A percentile compares a stretch with the other conserved stretches of the same genome.
These are phyloP conservation scores for Psittacara wagleri DNA, from an alignment of 2,113 vertebrate species.

Conservation along the genomic window DNA sequence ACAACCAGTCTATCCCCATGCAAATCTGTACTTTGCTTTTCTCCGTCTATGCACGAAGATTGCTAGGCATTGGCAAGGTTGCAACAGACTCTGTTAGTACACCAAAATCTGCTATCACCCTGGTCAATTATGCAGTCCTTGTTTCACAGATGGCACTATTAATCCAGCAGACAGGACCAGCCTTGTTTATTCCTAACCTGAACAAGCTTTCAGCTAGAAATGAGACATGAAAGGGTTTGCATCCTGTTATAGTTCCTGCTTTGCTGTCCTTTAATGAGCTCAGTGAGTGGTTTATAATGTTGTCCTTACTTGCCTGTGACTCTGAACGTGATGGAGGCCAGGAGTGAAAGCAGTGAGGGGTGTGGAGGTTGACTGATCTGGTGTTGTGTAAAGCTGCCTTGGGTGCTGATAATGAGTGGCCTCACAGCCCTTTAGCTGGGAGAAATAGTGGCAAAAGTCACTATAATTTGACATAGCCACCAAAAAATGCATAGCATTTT, in stretches of 20 bases:
- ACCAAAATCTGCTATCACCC: neutral
- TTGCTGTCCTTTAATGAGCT: slow-evolving; percentile 22
- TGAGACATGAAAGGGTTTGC: neutral
- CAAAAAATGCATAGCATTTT: neutral
- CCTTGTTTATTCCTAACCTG: neutral
- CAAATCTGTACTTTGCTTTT: neutral
- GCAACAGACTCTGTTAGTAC: neutral
- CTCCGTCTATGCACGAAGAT: neutral
- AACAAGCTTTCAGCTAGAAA: neutral
- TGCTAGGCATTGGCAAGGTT: neutral
- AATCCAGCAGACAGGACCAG: slow-evolving; percentile 3
- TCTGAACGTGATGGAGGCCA: neutral
- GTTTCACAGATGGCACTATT: neutral
- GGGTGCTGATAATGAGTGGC: neutral
- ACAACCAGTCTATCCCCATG: too few relatives aligned
- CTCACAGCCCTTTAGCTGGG: neutral
- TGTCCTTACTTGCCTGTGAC: neutral
- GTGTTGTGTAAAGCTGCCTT: neutral
- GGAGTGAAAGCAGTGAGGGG: neutral
- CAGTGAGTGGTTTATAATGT: neutral
- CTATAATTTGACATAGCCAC: neutral
- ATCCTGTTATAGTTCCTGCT: slow-evolving; percentile 8
- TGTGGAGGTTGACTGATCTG: neutral
- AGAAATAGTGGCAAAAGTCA: neutral
- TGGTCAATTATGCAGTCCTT: neutral